These are phyloP conservation scores for Megalurothrips usitatus DNA, from an alignment of 2,888 invertebrate species.

Conservation along the genomic window DNA sequence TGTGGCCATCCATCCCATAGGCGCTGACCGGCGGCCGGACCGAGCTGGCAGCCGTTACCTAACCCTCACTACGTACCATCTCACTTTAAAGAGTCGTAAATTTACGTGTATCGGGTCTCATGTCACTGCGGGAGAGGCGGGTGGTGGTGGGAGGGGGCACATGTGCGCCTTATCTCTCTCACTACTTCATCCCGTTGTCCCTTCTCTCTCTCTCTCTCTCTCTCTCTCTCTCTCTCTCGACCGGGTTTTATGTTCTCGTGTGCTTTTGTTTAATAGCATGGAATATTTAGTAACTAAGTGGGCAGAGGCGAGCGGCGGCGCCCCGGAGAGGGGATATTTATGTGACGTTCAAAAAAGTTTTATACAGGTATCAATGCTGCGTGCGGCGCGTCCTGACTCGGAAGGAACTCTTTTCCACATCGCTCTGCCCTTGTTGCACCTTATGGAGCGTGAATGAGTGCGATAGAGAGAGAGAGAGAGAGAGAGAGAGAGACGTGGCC, in stretches of 20 bases:
- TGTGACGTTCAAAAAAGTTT: slow-evolving; percentile 4
- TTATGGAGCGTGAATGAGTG: too few species aligned
- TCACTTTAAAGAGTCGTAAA: slow-evolving; percentile 25
- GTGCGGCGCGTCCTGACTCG: neutral
- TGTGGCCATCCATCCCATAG: neutral
- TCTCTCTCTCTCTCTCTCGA: neutral
- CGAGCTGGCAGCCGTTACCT: slow-evolving; percentile 13
- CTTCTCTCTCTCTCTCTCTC: neutral
- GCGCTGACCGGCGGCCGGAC: neutral
- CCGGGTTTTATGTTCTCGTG: neutral
- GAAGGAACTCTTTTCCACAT: too few species aligned
- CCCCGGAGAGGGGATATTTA: neutral
- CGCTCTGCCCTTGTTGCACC: too few species aligned
- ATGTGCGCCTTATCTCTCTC: too few species aligned
- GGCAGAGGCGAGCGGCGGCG: neutral
- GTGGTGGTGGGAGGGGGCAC: neutral
- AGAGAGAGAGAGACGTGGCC: too few species aligned
- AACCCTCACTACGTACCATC: slow-evolving; percentile 22
- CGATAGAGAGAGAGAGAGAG: too few species aligned
- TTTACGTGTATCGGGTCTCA: slow-evolving; percentile 19
- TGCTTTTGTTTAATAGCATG: slow-evolving; percentile 16
- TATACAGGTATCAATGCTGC: neutral
- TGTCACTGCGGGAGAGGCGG: slow-evolving; percentile 8
- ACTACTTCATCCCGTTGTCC: neutral
- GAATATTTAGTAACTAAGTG: slow-evolving; percentile 23